phyloP scores from a whole-genome alignment of 2,113 vertebrate genomes.

The Dromaius novaehollandiae region DNA sequence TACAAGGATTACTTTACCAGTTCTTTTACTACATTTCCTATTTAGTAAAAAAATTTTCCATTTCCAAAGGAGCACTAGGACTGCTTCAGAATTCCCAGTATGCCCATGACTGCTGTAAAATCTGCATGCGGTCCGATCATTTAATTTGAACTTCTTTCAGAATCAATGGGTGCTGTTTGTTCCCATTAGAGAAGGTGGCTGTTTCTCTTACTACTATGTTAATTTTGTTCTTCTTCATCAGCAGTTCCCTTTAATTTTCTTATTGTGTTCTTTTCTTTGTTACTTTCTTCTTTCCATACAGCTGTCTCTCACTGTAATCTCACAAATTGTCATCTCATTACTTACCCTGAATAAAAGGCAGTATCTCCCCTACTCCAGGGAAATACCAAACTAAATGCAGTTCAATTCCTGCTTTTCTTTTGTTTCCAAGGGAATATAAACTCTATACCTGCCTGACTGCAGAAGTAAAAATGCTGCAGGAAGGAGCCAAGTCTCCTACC shows the following conservation, averaged over 20 bases:
- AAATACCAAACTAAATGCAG: background rate
- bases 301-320: background rate
- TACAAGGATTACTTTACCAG: background rate
- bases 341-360: background rate
- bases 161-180: background rate
- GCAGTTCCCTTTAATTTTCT: background rate
- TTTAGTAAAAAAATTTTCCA: background rate
- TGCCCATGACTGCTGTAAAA: background rate
- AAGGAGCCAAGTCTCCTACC: background rate
- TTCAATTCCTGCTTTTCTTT: background rate
- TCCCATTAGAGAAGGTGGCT: background rate
- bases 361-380: background rate
- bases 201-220: background rate
- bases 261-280: background rate
- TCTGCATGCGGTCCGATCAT: rapidly evolving
- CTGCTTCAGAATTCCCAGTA: background rate
- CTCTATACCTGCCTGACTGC: background rate
- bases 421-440: background rate
- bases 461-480: background rate
- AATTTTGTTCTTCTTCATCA: background rate
- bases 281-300: background rate
- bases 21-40: background rate
- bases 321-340: background rate
- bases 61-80: background rate
- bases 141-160: background rate